These are phyloP conservation scores for Rhadinocentrus ornatus DNA, from an alignment of 2,797 vertebrate genomes.

Conservation along the genomic window DNA sequence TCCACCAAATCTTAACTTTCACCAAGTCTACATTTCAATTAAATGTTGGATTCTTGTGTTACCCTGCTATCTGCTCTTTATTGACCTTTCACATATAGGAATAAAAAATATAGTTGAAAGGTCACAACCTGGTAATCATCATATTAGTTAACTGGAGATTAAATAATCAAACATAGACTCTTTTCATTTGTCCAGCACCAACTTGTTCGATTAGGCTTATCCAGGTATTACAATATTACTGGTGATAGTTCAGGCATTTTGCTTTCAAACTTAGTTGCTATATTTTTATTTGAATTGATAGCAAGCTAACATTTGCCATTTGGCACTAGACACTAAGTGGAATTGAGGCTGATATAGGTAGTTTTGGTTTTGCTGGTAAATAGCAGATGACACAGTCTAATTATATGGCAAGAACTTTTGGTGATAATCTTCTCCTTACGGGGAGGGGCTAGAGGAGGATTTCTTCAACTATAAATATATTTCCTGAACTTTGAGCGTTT, in stretches of 20 bases:
- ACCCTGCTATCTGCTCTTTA: neutral
- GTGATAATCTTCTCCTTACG: too few relatives aligned
- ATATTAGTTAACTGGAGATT: too few relatives aligned
- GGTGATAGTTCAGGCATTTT: neutral
- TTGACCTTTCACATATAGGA: neutral
- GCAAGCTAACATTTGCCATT: neutral
- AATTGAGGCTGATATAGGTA: neutral
- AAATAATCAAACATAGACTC: too few relatives aligned
- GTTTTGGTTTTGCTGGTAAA: too few relatives aligned
- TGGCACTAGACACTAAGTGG: neutral
- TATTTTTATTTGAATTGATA: neutral
- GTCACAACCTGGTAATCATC: neutral
- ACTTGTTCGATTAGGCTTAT: too few relatives aligned
- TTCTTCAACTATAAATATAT: too few relatives aligned
- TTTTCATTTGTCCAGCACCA: too few relatives aligned
- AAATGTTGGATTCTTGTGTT: neutral
- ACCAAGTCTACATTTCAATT: neutral
- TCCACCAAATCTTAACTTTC: conserved; percentile 1
- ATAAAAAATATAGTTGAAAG: neutral
- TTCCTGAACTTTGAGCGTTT: neutral
- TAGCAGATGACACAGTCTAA: too few relatives aligned
- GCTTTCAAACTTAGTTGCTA: neutral
- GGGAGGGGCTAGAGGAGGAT: neutral
- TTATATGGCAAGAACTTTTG: too few relatives aligned
- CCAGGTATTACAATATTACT: too few relatives aligned